These are phyloP conservation scores for Drosophila suboccidentalis DNA, from an alignment of 2,888 invertebrate genomes.

Conservation along the genomic window DNA sequence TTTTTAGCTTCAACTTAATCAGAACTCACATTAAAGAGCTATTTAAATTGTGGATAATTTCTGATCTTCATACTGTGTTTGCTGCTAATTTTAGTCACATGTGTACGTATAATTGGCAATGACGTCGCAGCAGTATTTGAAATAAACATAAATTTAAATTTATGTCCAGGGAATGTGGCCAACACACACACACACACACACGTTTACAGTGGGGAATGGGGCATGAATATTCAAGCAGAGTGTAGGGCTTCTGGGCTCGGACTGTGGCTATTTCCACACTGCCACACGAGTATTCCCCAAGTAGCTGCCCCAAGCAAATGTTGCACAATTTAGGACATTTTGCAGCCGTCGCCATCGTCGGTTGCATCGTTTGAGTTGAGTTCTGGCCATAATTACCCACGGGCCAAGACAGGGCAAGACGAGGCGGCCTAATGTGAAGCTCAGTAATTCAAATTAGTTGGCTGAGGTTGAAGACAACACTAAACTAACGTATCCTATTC, in stretches of 20 bases:
- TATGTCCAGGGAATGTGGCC: slow-evolving; percentile 43
- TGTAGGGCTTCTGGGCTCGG: slow-evolving; percentile 41
- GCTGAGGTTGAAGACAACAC: slow-evolving; percentile 36
- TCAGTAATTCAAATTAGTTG: slow-evolving; percentile 80
- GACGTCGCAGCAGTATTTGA: slow-evolving; percentile 50
- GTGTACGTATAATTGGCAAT: slow-evolving; percentile 32
- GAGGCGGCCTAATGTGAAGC: slow-evolving; percentile 46
- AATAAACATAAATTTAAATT: slow-evolving; percentile 67
- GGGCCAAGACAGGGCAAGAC: slow-evolving; percentile 13
- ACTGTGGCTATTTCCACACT: neutral
- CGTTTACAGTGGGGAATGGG: slow-evolving; percentile 23
- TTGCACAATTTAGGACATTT: slow-evolving; percentile 78
- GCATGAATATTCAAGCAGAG: slow-evolving; percentile 74
- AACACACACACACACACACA: neutral
- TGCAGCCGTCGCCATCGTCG: slow-evolving; percentile 55
- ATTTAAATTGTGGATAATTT: slow-evolving; percentile 12
- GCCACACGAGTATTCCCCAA: neutral
- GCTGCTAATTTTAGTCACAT: slow-evolving; percentile 18
- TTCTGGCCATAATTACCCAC: slow-evolving; percentile 71
- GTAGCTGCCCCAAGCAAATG: slow-evolving; percentile 68
- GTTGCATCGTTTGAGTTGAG: slow-evolving; percentile 42
- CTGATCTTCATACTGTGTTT: neutral
- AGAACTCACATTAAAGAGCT: slow-evolving; percentile 3
- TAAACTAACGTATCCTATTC: neutral
- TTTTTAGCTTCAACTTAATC: neutral